Evolutionary conservation across 53 echinoderm and acorn worm genomes (phyloP).

Genomic region (Holothuria leucospilota): DNA sequence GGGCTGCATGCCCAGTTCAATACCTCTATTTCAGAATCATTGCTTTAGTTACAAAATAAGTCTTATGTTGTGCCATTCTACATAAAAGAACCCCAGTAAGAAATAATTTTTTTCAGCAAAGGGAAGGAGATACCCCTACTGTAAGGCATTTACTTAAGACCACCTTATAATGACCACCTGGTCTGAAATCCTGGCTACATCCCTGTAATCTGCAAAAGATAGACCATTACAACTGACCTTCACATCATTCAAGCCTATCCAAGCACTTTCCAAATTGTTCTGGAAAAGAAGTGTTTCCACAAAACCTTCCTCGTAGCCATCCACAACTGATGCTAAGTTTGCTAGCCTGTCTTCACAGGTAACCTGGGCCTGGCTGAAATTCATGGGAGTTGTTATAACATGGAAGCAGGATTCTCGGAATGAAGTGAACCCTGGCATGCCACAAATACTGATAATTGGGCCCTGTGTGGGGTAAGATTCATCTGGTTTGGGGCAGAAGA

Average conservation of each 20-base stretch:
- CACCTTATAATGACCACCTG: no score
- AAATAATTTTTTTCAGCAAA: no score
- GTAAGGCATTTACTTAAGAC: no score
- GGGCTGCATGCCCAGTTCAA: no score
- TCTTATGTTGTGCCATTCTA: no score
- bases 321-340: neutral
- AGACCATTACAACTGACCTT: neutral
- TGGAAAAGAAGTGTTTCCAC: constrained; percentile 30
- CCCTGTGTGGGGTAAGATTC: constrained; percentile 21
- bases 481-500: neutral
- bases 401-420: constrained; percentile 19
- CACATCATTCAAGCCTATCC: constrained; percentile 38
- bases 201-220: no score
- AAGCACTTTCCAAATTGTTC: constrained; percentile 26
- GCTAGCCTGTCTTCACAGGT: neutral
- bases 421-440: neutral
- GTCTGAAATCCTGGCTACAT: no score
- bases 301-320: constrained; percentile 38
- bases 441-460: constrained; percentile 22
- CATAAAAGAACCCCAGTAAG: no score
- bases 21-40: no score
- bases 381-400: neutral
- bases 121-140: no score
- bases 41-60: no score
- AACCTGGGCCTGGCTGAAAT: neutral